A percentile compares a stretch with the other conserved stretches of the same genome.
These are phyloP conservation scores for Brevimyrus niger DNA, from an alignment of 2,113 vertebrate species.

Conservation along the genomic window DNA sequence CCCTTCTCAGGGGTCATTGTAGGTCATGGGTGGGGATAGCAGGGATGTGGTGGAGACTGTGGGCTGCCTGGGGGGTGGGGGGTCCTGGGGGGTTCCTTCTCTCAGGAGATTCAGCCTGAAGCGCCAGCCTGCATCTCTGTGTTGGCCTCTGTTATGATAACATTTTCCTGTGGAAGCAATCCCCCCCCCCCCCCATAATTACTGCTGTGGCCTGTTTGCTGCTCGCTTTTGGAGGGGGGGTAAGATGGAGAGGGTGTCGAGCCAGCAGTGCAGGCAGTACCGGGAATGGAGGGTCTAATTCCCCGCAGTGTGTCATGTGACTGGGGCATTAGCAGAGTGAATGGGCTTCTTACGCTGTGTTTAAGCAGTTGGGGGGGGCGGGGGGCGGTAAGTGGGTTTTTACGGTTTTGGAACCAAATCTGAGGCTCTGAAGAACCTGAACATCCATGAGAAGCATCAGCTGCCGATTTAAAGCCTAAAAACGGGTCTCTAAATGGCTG, in stretches of 20 bases:
- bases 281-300: slow-evolving; percentile 2
- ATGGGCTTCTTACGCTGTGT: background rate
- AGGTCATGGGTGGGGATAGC: background rate
- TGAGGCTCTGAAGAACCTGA: background rate
- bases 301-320: background rate
- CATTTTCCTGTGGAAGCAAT: slow-evolving; percentile 5
- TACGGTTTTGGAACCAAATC: background rate
- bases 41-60: background rate
- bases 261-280: background rate
- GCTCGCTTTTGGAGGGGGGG: background rate
- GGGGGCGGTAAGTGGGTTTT: background rate
- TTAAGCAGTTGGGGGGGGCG: background rate
- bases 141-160: background rate
- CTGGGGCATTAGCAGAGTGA: background rate
- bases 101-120: background rate
- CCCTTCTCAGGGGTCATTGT: background rate
- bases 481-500: background rate
- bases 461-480: background rate
- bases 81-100: background rate
- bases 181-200: background rate
- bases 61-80: background rate
- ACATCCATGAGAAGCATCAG: background rate
- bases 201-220: slow-evolving; percentile 2
- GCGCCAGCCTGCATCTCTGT: background rate
- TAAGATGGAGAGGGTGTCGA: background rate